phyloP scores from a whole-genome alignment of 2,888 invertebrate genomes.

The Callyntrura sp. region DNA sequence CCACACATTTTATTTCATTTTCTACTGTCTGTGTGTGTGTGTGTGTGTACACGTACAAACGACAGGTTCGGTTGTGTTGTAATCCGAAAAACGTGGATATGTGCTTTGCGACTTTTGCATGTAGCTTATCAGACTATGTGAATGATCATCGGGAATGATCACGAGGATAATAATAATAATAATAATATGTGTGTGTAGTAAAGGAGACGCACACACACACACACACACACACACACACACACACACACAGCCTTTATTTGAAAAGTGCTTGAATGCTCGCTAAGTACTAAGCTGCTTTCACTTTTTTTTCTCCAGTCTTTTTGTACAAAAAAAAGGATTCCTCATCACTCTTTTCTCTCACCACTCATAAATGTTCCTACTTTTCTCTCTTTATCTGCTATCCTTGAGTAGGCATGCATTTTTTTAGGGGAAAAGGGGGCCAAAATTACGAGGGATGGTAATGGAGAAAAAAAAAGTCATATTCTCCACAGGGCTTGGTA shows the following conservation, averaged over 20 bases:
- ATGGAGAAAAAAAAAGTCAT: slow-evolving; percentile 64
- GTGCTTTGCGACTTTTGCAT: background rate
- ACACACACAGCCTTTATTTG: slow-evolving; percentile 26
- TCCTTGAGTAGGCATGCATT: slow-evolving; percentile 19
- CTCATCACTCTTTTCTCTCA: no score
- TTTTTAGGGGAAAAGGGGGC: no score
- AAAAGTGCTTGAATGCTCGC: slow-evolving; percentile 70
- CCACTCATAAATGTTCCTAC: slow-evolving; percentile 41
- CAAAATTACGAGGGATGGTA: slow-evolving; percentile 65
- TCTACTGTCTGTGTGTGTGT: no score
- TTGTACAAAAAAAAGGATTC: no score
- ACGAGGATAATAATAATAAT: slow-evolving; percentile 11
- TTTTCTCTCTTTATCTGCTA: background rate
- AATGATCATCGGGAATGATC: background rate
- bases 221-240: no score
- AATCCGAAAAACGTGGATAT: no score
- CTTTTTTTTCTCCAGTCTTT: slow-evolving; percentile 61
- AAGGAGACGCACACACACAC: no score
- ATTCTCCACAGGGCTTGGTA: no score
- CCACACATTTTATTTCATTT: no score
- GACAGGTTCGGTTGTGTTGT: no score
- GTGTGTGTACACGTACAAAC: background rate
- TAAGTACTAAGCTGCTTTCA: slow-evolving; percentile 73
- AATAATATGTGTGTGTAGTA: no score
- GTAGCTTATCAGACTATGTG: slow-evolving; percentile 21